A percentile compares a stretch with the other conserved stretches of the same genome.
Conservation (phyloP, 2,113 vertebrate species). For the Oncorhynchus clarkii region DNA sequence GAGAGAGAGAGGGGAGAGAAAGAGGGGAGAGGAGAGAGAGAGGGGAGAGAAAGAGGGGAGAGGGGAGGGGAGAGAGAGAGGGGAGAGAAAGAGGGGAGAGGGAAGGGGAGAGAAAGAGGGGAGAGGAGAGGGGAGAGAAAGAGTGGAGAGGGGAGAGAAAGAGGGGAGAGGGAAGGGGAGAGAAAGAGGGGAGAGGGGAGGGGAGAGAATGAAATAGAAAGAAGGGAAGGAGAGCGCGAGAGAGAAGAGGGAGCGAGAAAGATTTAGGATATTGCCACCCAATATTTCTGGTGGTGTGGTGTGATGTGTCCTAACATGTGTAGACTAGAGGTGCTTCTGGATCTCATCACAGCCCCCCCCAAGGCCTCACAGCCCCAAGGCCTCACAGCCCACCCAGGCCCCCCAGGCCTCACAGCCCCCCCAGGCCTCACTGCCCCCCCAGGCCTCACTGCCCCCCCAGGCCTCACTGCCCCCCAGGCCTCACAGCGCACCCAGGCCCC, state of each 20-base stretch:
- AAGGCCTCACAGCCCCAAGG: too few relatives aligned
- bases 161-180: background rate
- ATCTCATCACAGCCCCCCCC: constrained; percentile 18
- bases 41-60: background rate
- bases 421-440: too few relatives aligned
- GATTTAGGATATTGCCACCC: background rate
- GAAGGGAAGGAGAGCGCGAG: background rate
- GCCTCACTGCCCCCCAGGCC: too few relatives aligned
- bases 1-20: background rate
- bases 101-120: background rate
- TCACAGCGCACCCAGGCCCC: too few relatives aligned
- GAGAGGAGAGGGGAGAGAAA: too few relatives aligned
- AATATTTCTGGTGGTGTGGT: background rate
- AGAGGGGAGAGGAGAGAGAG: too few relatives aligned
- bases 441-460: too few relatives aligned
- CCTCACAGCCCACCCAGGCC: too few relatives aligned
- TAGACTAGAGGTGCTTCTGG: constrained; percentile 30
- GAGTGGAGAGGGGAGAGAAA: too few relatives aligned
- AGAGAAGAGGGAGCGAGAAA: background rate
- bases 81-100: too few relatives aligned
- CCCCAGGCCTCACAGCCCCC: too few relatives aligned
- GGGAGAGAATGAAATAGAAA: constrained; percentile 3
- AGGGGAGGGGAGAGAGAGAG: too few relatives aligned
- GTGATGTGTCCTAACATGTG: constrained; percentile 15
- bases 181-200: background rate